These are phyloP conservation scores for Scolopax mira DNA, from an alignment of 2,113 vertebrate species.

Conservation along the genomic window DNA sequence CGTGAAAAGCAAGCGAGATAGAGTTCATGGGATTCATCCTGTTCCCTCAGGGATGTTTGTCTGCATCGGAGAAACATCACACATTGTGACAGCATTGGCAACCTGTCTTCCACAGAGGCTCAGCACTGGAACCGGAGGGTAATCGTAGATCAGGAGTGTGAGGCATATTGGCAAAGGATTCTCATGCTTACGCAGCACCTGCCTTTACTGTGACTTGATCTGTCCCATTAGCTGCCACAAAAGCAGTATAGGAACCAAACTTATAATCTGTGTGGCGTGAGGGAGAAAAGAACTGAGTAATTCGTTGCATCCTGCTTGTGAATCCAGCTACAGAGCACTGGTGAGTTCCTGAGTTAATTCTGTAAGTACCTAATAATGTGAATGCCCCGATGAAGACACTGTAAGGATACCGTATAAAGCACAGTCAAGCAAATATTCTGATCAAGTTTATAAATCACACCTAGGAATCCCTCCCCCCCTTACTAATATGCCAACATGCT, in stretches of 20 bases:
- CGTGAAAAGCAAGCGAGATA: background rate
- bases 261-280: background rate
- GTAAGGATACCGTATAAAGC: background rate
- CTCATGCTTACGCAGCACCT: background rate
- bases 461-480: background rate
- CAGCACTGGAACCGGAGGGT: rapidly evolving
- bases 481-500: background rate
- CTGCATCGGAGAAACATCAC: background rate
- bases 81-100: background rate
- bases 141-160: background rate
- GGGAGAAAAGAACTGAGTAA: background rate
- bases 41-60: background rate
- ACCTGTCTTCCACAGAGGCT: background rate
- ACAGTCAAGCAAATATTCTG: background rate
- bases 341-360: background rate
- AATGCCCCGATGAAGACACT: background rate
- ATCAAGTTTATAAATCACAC: background rate
- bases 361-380: background rate
- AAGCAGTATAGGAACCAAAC: background rate
- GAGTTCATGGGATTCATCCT: background rate
- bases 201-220: background rate
- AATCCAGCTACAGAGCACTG: background rate
- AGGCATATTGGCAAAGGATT: background rate
- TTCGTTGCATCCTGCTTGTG: background rate
- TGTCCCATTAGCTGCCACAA: background rate